Percentiles rank a stretch among this genome's conserved stretches.
phyloP scores from a whole-genome alignment of 2,797 vertebrate genomes.

The Crocidura indochinensis region DNA sequence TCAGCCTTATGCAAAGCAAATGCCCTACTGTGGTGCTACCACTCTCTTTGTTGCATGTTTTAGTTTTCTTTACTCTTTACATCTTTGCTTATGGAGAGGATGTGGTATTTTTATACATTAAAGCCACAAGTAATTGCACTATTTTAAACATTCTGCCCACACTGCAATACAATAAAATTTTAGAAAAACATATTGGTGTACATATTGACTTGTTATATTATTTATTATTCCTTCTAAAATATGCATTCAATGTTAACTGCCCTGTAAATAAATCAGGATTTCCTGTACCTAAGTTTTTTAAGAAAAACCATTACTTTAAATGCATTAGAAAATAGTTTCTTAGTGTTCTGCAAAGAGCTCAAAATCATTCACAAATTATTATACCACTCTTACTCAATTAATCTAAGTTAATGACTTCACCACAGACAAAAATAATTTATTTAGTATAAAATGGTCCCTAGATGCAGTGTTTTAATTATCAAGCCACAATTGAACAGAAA shows the following conservation, averaged over 20 bases:
- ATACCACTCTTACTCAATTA: slow-evolving; percentile 65
- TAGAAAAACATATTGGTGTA: background rate
- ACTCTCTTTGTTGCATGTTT: background rate
- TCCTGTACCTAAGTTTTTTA: background rate
- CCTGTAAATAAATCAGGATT: background rate
- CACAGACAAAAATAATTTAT: slow-evolving; percentile 71
- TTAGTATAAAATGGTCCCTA: slow-evolving; percentile 65
- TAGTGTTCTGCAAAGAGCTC: slow-evolving; percentile 6
- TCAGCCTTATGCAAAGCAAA: too few species aligned
- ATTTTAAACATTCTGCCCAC: too few species aligned
- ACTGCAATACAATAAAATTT: too few species aligned
- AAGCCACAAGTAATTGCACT: too few species aligned
- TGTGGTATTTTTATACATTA: too few species aligned
- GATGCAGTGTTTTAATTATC: slow-evolving; percentile 78
- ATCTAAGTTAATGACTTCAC: slow-evolving; percentile 73
- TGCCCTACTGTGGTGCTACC: too few species aligned
- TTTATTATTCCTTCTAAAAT: slow-evolving; percentile 46
- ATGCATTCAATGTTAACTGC: background rate
- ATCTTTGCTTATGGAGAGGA: too few species aligned
- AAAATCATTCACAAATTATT: slow-evolving; percentile 52
- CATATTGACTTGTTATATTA: slow-evolving; percentile 5
- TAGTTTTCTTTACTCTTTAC: background rate
- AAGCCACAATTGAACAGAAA: slow-evolving; percentile 70
- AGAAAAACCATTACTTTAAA: slow-evolving; percentile 36
- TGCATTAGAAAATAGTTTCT: slow-evolving; percentile 61